These are phyloP conservation scores for Pelusios castaneus DNA, from an alignment of 2,113 vertebrate species.

Conservation along the genomic window DNA sequence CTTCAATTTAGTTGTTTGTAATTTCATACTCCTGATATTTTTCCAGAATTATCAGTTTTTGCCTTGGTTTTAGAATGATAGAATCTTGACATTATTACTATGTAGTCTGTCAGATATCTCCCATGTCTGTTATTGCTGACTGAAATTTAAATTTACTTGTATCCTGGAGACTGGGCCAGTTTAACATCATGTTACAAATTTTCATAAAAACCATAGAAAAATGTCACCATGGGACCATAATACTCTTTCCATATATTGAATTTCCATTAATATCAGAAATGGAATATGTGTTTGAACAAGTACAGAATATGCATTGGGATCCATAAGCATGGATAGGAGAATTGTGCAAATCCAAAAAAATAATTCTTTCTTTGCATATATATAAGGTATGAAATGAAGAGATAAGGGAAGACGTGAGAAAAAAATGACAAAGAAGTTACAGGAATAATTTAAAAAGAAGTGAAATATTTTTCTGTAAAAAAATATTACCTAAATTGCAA, in stretches of 20 bases:
- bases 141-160: background rate
- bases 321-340: background rate
- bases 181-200: background rate
- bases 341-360: background rate
- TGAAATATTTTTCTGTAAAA: rapidly evolving
- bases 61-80: background rate
- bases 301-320: background rate
- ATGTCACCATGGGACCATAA: background rate
- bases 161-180: background rate
- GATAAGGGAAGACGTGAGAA: background rate
- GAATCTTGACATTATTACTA: background rate
- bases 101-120: background rate
- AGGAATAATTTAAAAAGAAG: background rate
- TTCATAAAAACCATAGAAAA: background rate
- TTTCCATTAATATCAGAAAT: background rate
- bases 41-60: background rate
- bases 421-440: background rate
- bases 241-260: background rate
- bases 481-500: background rate
- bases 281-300: background rate
- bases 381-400: background rate
- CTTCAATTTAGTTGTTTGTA: background rate
- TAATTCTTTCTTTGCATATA: background rate
- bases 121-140: background rate
- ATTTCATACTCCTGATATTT: background rate